Base-by-base conservation (phyloP, 2,797 vertebrate genomes). In the Rhabdophis nuchalis region DNA sequence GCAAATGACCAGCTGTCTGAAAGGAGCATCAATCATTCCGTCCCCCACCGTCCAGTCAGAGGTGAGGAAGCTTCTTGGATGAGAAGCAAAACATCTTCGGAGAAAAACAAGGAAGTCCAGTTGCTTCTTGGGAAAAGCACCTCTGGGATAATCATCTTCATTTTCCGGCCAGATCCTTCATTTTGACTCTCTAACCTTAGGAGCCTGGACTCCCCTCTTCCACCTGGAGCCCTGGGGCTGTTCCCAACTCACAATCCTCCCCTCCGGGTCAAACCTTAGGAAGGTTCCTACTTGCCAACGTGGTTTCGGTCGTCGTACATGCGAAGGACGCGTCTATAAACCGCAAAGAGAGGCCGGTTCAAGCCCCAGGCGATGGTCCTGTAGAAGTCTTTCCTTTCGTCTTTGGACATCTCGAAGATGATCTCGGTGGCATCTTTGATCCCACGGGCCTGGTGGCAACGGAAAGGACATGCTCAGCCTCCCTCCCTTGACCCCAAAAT, bases 301-400 rank as follows among this genome's bases (percentile, higher is more conserved):
- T 99, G 99, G 98, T 99, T 99, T 93, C 99, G 98, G 98, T 99
- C 99, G 97, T 99, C 99, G 94, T 99, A 99, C 99, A 99, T 99
- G 94, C 99, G 98, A 56, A 99, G 98, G 82, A 99, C 99, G 92
- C 99, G 98, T 95, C 99, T 98, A 97, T 99, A 99, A 90, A 99
- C 99, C 86, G 99, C 99, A 93, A 99, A 99, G 95, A 99, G 98
- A 91, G 99, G 99, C 85, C 99, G 96, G 97, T 99, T 99, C 77
- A 99, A 97, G 91, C 99, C 99, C 98, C 98, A 97, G 0, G 99
- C 99, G 96, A 99, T 99, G 11, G 98, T 99, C 97, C 99, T 98
- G 96, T 99, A 99, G 97, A 99, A 99, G 94, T 99, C 99, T 98
- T 99, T 99, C 93, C 99, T 98, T 96, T 99, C 99, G 93, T 99